These are phyloP conservation scores for Drosophila birchii DNA, from an alignment of 2,888 invertebrate species.

Conservation along the genomic window DNA sequence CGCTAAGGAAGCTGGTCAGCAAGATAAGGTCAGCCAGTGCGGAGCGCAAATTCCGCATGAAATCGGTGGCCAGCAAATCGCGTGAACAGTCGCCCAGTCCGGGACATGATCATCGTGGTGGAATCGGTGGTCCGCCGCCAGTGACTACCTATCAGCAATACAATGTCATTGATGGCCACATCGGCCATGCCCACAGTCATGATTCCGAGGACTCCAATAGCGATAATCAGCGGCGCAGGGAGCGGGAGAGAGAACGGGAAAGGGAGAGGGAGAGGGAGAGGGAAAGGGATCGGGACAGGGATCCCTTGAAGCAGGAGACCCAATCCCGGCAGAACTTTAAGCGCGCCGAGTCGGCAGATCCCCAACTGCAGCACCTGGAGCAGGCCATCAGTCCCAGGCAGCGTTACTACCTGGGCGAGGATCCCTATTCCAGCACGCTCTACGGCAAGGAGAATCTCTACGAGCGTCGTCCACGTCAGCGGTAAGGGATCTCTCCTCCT, in stretches of 20 bases:
- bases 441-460: slow-evolving; percentile 94
- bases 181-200: slow-evolving; percentile 68
- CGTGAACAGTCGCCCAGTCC: slow-evolving; percentile 86
- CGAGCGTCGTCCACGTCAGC: slow-evolving; percentile 84
- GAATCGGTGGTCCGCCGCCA: slow-evolving; percentile 1
- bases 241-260: slow-evolving; percentile 5
- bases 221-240: slow-evolving; percentile 47
- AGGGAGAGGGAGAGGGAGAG: slow-evolving; percentile 7
- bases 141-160: slow-evolving; percentile 84
- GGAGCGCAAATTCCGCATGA: slow-evolving; percentile 88
- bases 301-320: slow-evolving; percentile 55
- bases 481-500: neutral
- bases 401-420: slow-evolving; percentile 93
- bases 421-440: slow-evolving; percentile 93
- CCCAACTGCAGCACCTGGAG: slow-evolving; percentile 53
- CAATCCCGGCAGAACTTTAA: slow-evolving; percentile 51
- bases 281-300: slow-evolving; percentile 8
- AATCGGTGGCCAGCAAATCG: slow-evolving; percentile 85
- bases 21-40: slow-evolving; percentile 92
- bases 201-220: slow-evolving; percentile 65
- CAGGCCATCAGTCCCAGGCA: slow-evolving; percentile 87
- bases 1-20: slow-evolving; percentile 92
- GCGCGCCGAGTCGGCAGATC: slow-evolving; percentile 54
- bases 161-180: slow-evolving; percentile 85
- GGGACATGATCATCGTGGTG: slow-evolving; percentile 39